These are phyloP conservation scores for Vollenhovia emeryi DNA, from an alignment of 1,140 invertebrate genomes.

Conservation along the genomic window DNA sequence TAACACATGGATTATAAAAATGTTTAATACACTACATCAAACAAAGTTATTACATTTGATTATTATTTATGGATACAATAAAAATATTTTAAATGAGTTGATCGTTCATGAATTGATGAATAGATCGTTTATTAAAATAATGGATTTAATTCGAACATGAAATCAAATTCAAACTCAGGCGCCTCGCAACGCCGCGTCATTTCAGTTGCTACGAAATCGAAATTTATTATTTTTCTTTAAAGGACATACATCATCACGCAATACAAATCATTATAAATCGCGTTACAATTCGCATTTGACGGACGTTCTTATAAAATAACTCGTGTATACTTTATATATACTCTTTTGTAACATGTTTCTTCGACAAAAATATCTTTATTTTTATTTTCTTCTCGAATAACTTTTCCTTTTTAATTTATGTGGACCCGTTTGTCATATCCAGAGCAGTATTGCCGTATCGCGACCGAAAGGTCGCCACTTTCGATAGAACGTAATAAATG, in stretches of 20 bases:
- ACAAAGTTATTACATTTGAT: not conserved
- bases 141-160: not conserved
- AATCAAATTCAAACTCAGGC: not conserved
- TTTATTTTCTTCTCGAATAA: slow-evolving; percentile 57
- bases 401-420: slow-evolving; percentile 22
- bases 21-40: not conserved
- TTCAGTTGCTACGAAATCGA: slow-evolving; percentile 32
- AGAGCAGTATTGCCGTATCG: not conserved
- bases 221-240: slow-evolving; percentile 29
- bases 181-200: not conserved
- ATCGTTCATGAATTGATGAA: not conserved
- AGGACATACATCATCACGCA: slow-evolving; percentile 23
- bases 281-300: slow-evolving; percentile 72
- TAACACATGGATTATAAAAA: not conserved
- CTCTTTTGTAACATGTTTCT: slow-evolving; percentile 74
- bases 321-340: slow-evolving; percentile 66
- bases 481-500: slow-evolving; percentile 38
- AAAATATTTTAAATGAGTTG: not conserved
- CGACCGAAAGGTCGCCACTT: slow-evolving; percentile 3
- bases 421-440: slow-evolving; percentile 33
- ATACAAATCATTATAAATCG: slow-evolving; percentile 69
- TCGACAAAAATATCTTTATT: slow-evolving; percentile 82
- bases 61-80: slow-evolving; percentile 28
- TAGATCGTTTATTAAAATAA: not conserved
- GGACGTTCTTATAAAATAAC: slow-evolving; percentile 80